Evolutionary conservation across 2,797 vertebrate genomes (phyloP).

Genomic region (Urophycis tenuis): DNA sequence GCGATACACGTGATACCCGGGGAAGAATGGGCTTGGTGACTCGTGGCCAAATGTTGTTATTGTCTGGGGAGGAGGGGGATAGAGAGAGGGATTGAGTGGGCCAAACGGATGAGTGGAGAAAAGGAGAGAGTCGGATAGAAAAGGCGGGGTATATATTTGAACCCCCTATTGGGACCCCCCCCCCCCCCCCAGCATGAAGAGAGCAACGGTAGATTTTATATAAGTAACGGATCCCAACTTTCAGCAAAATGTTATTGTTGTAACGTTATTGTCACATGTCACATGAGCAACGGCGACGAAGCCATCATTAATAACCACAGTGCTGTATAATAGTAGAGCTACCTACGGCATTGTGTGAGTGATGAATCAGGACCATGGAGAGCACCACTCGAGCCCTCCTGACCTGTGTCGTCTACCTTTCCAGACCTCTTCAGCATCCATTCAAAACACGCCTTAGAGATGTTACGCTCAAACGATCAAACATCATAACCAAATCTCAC

Average conservation of each 20-base stretch:
- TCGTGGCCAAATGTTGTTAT: conserved; percentile 67
- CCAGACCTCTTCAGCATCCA: neutral
- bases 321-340: neutral
- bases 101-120: neutral
- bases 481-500: neutral
- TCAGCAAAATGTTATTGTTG: too few relatives aligned
- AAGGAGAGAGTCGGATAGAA: neutral
- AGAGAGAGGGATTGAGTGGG: conserved; percentile 17
- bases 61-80: conserved; percentile 40
- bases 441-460: neutral
- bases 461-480: neutral
- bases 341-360: neutral
- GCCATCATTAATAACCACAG: neutral
- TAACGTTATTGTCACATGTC: too few relatives aligned
- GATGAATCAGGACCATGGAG: conserved; percentile 62
- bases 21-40: conserved; percentile 57
- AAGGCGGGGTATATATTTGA: neutral
- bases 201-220: neutral
- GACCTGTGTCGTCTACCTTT: neutral
- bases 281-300: neutral
- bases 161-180: too few relatives aligned
- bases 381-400: conserved; percentile 35
- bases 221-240: too few relatives aligned
- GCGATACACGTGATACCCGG: conserved; percentile 36
- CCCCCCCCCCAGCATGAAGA: neutral